Evolutionary conservation across 2,797 vertebrate genomes (phyloP), one percentile per base, ranked within the genome.

Genomic region (Channallabes apus): DNA sequence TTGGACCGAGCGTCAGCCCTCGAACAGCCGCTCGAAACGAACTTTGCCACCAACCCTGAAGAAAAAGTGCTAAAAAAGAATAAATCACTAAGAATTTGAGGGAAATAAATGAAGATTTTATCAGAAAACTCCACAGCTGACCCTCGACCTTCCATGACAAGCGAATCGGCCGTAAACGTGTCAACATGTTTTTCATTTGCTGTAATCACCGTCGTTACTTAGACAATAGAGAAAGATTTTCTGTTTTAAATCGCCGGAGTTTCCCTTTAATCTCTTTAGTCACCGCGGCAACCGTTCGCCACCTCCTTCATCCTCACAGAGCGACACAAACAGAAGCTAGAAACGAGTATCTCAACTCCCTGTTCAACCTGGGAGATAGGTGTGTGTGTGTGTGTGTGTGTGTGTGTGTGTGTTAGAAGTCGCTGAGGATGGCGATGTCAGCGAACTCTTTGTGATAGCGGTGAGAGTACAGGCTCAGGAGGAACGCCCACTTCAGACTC

Each of bases 381-480:
- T 0, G 51, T 32, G 64, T 65, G 69, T 7, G 41, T 35, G 35
- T 35, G 35, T 35, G 67, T 82, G 65, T 80, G 38, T 77, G 69
- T 4, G 17, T n/a, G 46, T 54, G 24, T 9, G 8, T 15, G 65
- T 73, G 56, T 97, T 89, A 99, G 94, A 98, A 98, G 93, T 99
- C 97, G 84, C 96, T 97, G 91, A 99, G 97, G 94, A 99, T 98
- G 82, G 97, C 96, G 94, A 99, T 97, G 93, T 99, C 97, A 0
- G 96, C 96, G 1, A 99, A 99, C 92, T 99, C 97, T 3, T 95
- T 96, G 75, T 94, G 93, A 93, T 99, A 99, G 29, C 96, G 96
- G 89, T 95, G 92, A 0, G 97, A 92, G 0, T 94, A 93, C 35
- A 97, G 86, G n/a, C 93, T 73, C 12, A 99, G 96, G 88, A 99